Evolutionary conservation across 2,113 vertebrate species (phyloP), one percentile per base, ranked within the genome.

Genomic region (Clinocottus analis): DNA sequence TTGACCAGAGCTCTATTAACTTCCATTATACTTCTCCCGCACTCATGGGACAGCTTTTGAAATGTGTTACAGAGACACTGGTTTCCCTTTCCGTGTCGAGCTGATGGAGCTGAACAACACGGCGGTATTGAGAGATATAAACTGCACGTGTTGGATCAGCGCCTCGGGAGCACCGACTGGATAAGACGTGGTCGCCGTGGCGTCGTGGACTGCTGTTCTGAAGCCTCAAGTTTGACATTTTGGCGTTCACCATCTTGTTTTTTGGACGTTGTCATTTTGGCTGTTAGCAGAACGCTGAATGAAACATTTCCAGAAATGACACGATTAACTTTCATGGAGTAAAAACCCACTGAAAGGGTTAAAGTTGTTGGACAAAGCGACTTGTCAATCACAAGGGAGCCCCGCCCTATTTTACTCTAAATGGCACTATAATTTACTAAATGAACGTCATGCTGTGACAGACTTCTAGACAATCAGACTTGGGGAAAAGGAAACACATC

Each of bases 1-100:
- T 60, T 76, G 88, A 87, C 67, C 80, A 33, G 53, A 77, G 76
- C 79, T 61, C 53, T 77, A 64, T 84, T 77, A 80, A 60, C 58
- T 64, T 37, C 79, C 72, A 75, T 84, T 78, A 84, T 45, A 49
- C 55, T 59, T 60, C 80, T 59, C 19, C 63, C 71, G 77, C 77
- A 66, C 72, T 65, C 72, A 85, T 23, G 75, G 66, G 33, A 45
- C 23, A 60, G 65, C 59, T 72, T 75, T 68, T 41, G 13, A 53
- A 74, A 49, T 67, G 56, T 85, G 47, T 45, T 43, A 55, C 39
- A 43, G 75, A 79, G 53, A 81, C 75, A 61, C 31, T 17, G 35
- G 33, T 66, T 84, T 86, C 71, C 78, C 82, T 74, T 87, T 85
- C 73, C 82, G 83, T 19, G 29, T 64, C 4, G 49, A 47, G 61